These are phyloP conservation scores for Motacilla tschutschensis DNA, from an alignment of 2,113 vertebrate genomes.

Conservation along the genomic window DNA sequence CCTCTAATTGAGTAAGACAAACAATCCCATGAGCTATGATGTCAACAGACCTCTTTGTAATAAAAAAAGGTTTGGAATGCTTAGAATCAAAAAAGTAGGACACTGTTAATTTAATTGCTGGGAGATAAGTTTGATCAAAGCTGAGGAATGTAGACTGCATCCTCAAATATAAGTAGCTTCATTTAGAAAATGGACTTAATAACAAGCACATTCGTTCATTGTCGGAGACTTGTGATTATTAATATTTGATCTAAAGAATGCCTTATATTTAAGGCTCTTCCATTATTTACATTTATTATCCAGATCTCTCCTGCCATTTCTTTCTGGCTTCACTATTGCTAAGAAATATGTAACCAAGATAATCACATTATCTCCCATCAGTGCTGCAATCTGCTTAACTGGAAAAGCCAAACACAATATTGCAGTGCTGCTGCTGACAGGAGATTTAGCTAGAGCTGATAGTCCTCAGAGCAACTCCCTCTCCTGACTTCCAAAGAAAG, in stretches of 20 bases:
- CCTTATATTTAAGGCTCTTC: slow-evolving; percentile 17
- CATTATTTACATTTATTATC: slow-evolving; percentile 38
- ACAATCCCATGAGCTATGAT: not conserved
- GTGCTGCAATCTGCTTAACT: slow-evolving; percentile 10
- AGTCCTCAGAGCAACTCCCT: not conserved
- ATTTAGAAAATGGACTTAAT: slow-evolving; percentile 52
- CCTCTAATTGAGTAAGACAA: slow-evolving; percentile 44
- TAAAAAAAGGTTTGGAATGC: slow-evolving; percentile 28
- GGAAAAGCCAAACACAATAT: not conserved
- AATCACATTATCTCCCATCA: slow-evolving; percentile 25
- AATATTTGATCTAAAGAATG: slow-evolving; percentile 51
- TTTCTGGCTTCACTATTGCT: not conserved
- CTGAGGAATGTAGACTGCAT: not conserved
- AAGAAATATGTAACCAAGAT: slow-evolving; percentile 16
- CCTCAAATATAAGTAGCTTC: slow-evolving; percentile 12
- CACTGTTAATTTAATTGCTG: slow-evolving; percentile 50
- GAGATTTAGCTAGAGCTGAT: not conserved
- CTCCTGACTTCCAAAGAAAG: not conserved
- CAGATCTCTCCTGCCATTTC: not conserved
- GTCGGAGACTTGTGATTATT: slow-evolving; percentile 31
- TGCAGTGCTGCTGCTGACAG: not conserved
- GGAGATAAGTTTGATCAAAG: slow-evolving; percentile 46
- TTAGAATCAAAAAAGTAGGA: slow-evolving; percentile 41
- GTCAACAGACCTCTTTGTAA: slow-evolving; percentile 33
- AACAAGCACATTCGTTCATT: slow-evolving; percentile 44